Conservation (phyloP, 1,140 invertebrate species). For the Melitaea cinxia region DNA sequence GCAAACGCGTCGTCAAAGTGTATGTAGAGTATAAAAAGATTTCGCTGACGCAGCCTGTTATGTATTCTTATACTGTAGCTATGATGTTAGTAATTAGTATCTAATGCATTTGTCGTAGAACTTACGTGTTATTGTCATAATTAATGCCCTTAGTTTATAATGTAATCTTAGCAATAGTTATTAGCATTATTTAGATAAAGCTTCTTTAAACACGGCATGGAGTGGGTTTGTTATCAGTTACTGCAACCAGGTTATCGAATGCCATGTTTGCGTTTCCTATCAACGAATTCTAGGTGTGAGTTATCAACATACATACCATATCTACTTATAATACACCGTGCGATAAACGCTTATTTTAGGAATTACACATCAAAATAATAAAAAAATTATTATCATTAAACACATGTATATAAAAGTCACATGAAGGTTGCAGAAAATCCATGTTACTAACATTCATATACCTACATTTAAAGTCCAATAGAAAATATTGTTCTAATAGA, state of each 20-base stretch:
- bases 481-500: neutral
- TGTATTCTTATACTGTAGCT: too few relatives aligned
- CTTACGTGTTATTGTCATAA: too few relatives aligned
- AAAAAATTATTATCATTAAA: constrained; percentile 17
- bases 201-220: constrained; percentile 48
- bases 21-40: constrained; percentile 8
- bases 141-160: too few relatives aligned
- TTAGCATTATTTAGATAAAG: constrained; percentile 55
- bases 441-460: constrained; percentile 1
- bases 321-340: constrained; percentile 52
- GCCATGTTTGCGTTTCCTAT: constrained; percentile 72
- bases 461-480: neutral
- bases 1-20: neutral
- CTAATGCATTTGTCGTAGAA: too few relatives aligned
- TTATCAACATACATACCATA: constrained; percentile 61
- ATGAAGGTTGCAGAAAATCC: constrained; percentile 22
- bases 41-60: constrained; percentile 24
- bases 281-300: constrained; percentile 61
- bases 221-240: constrained; percentile 57
- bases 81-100: too few relatives aligned
- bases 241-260: constrained; percentile 76
- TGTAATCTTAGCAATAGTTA: too few relatives aligned
- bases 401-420: constrained; percentile 28
- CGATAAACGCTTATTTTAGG: constrained; percentile 64
- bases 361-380: constrained; percentile 25